A percentile compares a stretch with the other conserved stretches of the same genome.
Evolutionary conservation across 1,140 invertebrate species (phyloP).

Genomic region (Neuroterus valhalla): DNA sequence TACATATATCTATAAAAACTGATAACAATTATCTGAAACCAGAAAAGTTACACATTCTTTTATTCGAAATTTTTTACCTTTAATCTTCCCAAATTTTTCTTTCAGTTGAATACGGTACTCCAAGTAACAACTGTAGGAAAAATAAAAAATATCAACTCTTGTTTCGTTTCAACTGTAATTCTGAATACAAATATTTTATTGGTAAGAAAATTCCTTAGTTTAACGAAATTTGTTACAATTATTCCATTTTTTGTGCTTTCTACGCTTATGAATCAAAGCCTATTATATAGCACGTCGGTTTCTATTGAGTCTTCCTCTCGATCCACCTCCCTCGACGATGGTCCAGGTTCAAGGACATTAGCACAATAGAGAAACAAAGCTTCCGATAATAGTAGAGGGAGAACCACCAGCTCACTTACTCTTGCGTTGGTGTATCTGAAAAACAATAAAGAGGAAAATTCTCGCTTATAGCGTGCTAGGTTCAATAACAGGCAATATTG

Average conservation of each 20-base stretch:
- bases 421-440: slow-evolving; percentile 13
- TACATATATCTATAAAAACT: too few relatives aligned
- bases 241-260: background rate
- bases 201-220: too few relatives aligned
- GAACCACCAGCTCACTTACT: slow-evolving; percentile 4
- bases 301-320: slow-evolving; percentile 3
- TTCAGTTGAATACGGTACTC: too few relatives aligned
- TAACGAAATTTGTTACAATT: background rate
- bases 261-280: background rate
- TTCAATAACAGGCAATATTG: too few relatives aligned
- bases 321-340: background rate
- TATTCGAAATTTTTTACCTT: too few relatives aligned
- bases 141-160: too few relatives aligned
- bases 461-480: slow-evolving; percentile 58
- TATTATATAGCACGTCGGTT: background rate
- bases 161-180: too few relatives aligned
- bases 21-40: too few relatives aligned
- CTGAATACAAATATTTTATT: too few relatives aligned
- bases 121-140: too few relatives aligned
- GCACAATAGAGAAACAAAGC: slow-evolving; percentile 26
- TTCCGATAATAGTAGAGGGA: slow-evolving; percentile 7
- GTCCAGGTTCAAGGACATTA: slow-evolving; percentile 21
- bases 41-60: too few relatives aligned
- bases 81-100: too few relatives aligned
- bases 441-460: slow-evolving; percentile 46